Conservation (phyloP, 2,888 invertebrate species). For the Coremacera marginata region DNA sequence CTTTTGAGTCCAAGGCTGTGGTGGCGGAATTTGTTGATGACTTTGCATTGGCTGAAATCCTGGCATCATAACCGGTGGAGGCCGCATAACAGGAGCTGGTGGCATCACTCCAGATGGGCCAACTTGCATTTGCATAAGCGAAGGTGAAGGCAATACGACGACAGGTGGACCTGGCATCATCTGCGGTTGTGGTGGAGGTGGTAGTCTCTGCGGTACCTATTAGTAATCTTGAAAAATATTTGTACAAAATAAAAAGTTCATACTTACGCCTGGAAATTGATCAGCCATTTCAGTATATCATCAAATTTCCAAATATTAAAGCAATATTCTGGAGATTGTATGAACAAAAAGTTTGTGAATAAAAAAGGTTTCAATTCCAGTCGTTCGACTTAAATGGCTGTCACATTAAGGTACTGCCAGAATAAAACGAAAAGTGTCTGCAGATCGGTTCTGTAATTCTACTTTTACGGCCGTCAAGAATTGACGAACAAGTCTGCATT, state of each 20-base stretch:
- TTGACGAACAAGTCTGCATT: too few relatives aligned
- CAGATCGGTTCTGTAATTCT: too few relatives aligned
- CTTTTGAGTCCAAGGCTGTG: constrained; percentile 46
- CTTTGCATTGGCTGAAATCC: constrained; percentile 44
- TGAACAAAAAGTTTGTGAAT: not conserved
- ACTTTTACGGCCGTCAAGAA: too few relatives aligned
- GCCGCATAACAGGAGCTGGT: constrained; percentile 45
- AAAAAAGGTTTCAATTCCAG: not conserved
- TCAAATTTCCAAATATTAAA: not conserved
- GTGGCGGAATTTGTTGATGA: constrained; percentile 48
- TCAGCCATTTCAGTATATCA: constrained; percentile 56
- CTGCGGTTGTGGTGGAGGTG: constrained; percentile 37
- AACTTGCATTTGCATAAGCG: constrained; percentile 35
- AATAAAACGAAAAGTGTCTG: too few relatives aligned
- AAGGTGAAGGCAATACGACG: constrained; percentile 23
- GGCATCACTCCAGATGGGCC: constrained; percentile 43
- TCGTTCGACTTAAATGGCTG: not conserved
- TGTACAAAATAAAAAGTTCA: not conserved
- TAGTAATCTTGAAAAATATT: not conserved
- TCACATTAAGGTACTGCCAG: not conserved
- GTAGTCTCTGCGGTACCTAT: constrained; percentile 23
- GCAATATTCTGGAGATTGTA: not conserved
- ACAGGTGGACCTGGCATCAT: constrained; percentile 42
- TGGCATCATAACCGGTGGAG: constrained; percentile 46
- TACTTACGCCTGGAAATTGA: constrained; percentile 59